Evolutionary conservation across 2,888 invertebrate species (phyloP), one percentile per base, ranked within the genome.

Genomic region (Andrena chrysosceles): DNA sequence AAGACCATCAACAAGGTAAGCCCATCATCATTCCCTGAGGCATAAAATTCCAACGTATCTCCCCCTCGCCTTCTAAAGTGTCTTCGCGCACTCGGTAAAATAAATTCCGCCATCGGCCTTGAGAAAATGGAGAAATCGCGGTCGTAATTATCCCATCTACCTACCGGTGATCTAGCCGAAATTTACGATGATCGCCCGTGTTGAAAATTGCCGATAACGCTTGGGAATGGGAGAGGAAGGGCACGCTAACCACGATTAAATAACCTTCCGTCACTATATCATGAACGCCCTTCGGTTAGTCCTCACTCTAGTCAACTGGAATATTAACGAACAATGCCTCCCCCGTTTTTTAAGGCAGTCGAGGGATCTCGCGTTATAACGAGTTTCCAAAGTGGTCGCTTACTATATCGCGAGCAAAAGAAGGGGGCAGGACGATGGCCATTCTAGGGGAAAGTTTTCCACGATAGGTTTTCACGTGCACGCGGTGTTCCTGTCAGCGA

Each of bases 301-400:
- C 69, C 26, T 80, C 68, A 31, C 42, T 52, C 26, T 56, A 54
- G 33, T 33, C 71, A 31, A 20, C 23, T 10, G 48, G 67, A 60
- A 29, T 69, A 69, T 74, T 81, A 49, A 42, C 54, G 70, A 70
- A 69, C 74, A 56, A 64, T 35, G 63, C 16, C 48, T 29, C 3
- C 10, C 64, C 68, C 26, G 69, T 42, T 42, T 35, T 13, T 54
- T 35, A 13, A 3, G 26, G n/a, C n/a, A 10, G 16, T n/a, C 42
- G 26, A 68, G 16, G 70, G 70, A 80, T 78, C 67, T 80, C 64
- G 42, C 60, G 73, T 77, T 81, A 71, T 84, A 87, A 87, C 79
- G 79, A 87, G 81, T 77, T 77, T 73, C 69, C 78, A 62, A 64
- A 76, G 72, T 67, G 62, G n/a, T 35, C 49, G 60, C 52, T 56